phyloP scores from a whole-genome alignment of 2,888 invertebrate species.

The Anagyrus pseudococci region DNA sequence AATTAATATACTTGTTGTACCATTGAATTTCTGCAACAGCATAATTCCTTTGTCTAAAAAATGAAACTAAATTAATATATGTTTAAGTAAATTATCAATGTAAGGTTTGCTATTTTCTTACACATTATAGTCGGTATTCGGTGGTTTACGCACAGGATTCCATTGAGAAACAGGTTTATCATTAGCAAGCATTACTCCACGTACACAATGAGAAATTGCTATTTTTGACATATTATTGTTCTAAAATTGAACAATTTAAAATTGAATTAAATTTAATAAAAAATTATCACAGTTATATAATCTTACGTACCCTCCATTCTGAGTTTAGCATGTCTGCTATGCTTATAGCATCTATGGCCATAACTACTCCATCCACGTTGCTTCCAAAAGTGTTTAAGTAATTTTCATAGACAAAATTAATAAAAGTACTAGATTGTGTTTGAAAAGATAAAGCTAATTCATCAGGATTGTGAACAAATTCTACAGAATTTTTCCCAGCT shows the following conservation, averaged over 20 bases:
- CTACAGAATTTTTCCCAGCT: conserved; percentile 32
- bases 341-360: conserved; percentile 73
- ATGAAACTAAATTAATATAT: conserved; percentile 12
- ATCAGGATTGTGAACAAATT: conserved; percentile 70
- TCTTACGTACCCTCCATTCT: conserved; percentile 68
- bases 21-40: conserved; percentile 51
- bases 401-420: conserved; percentile 77
- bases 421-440: conserved; percentile 71
- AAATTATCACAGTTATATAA: background rate
- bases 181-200: conserved; percentile 78
- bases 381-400: conserved; percentile 74
- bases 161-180: conserved; percentile 73
- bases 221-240: conserved; percentile 51
- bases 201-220: conserved; percentile 61
- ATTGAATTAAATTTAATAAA: conserved; percentile 12
- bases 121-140: conserved; percentile 43
- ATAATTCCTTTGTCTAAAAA: conserved; percentile 50
- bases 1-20: conserved; percentile 47
- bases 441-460: conserved; percentile 73
- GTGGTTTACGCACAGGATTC: conserved; percentile 71
- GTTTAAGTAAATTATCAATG: conserved; percentile 8
- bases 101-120: conserved; percentile 37
- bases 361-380: conserved; percentile 65
- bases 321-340: conserved; percentile 73
- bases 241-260: conserved; percentile 40